phyloP scores from a whole-genome alignment of 2,888 invertebrate genomes.

The Orgyia antiqua region DNA sequence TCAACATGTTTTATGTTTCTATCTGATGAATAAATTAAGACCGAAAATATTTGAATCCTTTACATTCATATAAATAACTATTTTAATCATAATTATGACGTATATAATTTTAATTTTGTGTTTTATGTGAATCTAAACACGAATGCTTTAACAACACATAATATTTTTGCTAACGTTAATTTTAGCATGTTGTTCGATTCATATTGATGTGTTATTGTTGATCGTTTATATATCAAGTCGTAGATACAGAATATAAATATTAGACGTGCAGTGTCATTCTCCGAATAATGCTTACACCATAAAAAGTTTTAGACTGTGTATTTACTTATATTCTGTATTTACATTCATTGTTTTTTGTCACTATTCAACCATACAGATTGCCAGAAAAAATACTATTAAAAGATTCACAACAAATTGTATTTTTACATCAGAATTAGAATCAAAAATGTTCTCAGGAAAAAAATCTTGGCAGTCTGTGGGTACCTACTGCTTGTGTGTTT shows the following conservation, averaged over 20 bases:
- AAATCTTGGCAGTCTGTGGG: constrained; percentile 23
- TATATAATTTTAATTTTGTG: constrained; percentile 11
- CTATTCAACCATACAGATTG: constrained; percentile 15
- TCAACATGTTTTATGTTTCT: too few relatives aligned
- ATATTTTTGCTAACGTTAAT: constrained; percentile 27
- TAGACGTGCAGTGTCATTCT: too few relatives aligned
- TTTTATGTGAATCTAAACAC: constrained; percentile 20
- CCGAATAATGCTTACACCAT: too few relatives aligned
- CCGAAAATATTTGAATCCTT: too few relatives aligned
- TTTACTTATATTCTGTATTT: constrained; percentile 21
- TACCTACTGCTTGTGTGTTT: constrained; percentile 20
- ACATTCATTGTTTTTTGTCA: constrained; percentile 20
- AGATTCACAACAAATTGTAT: background rate
- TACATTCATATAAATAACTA: too few relatives aligned
- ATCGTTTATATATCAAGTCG: too few relatives aligned
- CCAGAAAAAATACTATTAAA: constrained; percentile 17
- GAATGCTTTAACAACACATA: too few relatives aligned
- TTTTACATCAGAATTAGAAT: too few relatives aligned
- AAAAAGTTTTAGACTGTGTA: constrained; percentile 28
- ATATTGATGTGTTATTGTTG: too few relatives aligned
- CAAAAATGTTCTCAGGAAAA: constrained; percentile 8
- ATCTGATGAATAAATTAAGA: too few relatives aligned
- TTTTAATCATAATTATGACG: background rate
- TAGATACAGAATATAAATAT: too few relatives aligned
- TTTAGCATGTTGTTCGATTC: constrained; percentile 27